These are phyloP conservation scores for Leucophora obtusa DNA, from an alignment of 2,888 invertebrate genomes.

Conservation along the genomic window DNA sequence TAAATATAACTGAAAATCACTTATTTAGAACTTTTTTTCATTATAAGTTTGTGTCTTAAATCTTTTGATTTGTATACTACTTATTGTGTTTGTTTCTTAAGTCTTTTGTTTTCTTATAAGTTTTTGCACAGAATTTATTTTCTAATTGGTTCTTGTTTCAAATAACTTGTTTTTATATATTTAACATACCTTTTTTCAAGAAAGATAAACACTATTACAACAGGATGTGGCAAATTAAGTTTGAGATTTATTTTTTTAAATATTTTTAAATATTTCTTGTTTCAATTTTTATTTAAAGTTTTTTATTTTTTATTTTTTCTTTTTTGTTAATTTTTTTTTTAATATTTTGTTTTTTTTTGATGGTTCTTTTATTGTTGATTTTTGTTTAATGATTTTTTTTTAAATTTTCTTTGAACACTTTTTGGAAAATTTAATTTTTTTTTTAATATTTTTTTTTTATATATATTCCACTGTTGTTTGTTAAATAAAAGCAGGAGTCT, in stretches of 20 bases:
- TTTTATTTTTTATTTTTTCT: conserved; percentile 21
- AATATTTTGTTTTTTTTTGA: no score
- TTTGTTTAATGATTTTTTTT: conserved; percentile 58
- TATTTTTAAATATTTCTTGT: background rate
- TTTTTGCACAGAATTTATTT: background rate
- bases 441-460: conserved; percentile 68
- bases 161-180: conserved; percentile 6
- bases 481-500: conserved; percentile 52
- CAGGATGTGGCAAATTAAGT: background rate
- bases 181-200: conserved; percentile 47
- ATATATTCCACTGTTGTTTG: conserved; percentile 58
- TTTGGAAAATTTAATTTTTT: conserved; percentile 66
- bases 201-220: background rate
- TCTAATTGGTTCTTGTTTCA: background rate
- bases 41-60: conserved; percentile 16
- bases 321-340: conserved; percentile 36
- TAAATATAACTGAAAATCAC: background rate
- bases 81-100: conserved; percentile 65
- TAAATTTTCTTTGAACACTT: conserved; percentile 45
- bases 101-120: conserved; percentile 62
- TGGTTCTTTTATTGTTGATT: conserved; percentile 19
- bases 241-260: conserved; percentile 2
- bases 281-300: background rate
- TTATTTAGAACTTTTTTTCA: background rate
- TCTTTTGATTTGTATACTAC: conserved; percentile 11